These are phyloP conservation scores for Phodopus roborovskii DNA, from an alignment of 2,113 vertebrate species.

Conservation along the genomic window DNA sequence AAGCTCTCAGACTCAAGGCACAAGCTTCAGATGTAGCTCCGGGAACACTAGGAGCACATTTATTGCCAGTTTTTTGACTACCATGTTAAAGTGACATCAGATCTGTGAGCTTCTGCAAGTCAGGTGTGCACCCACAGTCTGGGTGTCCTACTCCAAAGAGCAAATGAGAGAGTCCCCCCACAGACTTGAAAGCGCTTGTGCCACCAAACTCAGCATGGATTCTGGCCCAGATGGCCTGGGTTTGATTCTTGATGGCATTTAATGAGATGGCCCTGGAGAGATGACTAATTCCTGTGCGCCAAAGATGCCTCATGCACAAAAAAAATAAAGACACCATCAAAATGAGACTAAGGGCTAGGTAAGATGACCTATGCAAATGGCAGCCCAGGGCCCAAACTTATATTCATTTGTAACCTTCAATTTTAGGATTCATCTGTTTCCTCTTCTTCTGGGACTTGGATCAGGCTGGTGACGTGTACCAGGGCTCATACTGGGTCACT, in stretches of 20 bases:
- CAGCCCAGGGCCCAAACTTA: not conserved
- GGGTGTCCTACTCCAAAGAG: not conserved
- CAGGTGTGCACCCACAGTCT: not conserved
- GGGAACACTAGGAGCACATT: not conserved
- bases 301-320: not conserved
- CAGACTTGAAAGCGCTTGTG: not conserved
- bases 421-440: not conserved
- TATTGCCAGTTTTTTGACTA: not conserved
- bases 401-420: not conserved
- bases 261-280: not conserved
- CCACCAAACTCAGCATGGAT: not conserved
- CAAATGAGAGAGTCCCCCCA: not conserved
- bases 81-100: not conserved
- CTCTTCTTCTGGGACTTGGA: not conserved
- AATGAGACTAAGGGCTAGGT: rapidly evolving
- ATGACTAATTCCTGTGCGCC: not conserved
- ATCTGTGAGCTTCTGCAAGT: not conserved
- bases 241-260: not conserved
- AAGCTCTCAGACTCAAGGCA: not conserved
- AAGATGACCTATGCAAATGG: rapidly evolving
- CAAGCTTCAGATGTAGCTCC: not conserved
- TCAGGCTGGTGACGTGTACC: not conserved
- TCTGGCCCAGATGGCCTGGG: not conserved
- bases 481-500: not conserved
- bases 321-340: not conserved